Conservation (phyloP, 2,113 vertebrate species). For the Phrynosoma platyrhinos region DNA sequence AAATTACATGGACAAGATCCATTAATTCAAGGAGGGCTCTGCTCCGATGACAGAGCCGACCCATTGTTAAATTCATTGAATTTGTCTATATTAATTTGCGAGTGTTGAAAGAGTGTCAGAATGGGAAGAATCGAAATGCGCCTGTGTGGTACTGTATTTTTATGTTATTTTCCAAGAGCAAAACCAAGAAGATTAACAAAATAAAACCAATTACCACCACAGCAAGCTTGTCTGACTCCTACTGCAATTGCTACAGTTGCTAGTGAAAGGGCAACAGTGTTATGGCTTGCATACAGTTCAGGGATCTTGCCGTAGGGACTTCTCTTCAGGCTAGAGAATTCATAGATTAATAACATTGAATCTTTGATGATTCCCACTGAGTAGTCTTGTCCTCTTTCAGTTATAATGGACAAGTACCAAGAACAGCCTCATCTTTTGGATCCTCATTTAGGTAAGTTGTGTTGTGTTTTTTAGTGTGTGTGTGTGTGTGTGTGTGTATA, state of each 20-base stretch:
- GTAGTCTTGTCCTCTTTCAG: conserved; percentile 70
- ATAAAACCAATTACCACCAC: neutral
- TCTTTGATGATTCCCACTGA: conserved; percentile 3
- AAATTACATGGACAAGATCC: too few species aligned
- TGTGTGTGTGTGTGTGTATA: too few species aligned
- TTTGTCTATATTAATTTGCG: too few species aligned
- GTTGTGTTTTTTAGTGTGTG: too few species aligned
- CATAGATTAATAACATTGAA: neutral
- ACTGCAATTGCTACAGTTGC: neutral
- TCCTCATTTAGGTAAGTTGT: conserved; percentile 87
- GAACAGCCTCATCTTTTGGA: conserved; percentile 96
- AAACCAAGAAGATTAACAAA: neutral
- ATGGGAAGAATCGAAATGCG: too few species aligned
- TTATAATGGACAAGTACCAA: conserved; percentile 94
- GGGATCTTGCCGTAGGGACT: neutral
- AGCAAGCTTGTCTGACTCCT: too few species aligned
- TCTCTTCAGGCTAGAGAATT: neutral
- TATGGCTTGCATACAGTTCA: neutral
- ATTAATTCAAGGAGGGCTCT: too few species aligned
- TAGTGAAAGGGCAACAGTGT: neutral
- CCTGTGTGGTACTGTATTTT: too few species aligned
- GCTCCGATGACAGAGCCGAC: too few species aligned
- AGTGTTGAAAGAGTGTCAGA: too few species aligned
- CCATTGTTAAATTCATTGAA: too few species aligned
- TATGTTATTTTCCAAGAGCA: neutral